Base-by-base conservation (phyloP, 2,888 invertebrate species). In the Corythucha ciliata region DNA sequence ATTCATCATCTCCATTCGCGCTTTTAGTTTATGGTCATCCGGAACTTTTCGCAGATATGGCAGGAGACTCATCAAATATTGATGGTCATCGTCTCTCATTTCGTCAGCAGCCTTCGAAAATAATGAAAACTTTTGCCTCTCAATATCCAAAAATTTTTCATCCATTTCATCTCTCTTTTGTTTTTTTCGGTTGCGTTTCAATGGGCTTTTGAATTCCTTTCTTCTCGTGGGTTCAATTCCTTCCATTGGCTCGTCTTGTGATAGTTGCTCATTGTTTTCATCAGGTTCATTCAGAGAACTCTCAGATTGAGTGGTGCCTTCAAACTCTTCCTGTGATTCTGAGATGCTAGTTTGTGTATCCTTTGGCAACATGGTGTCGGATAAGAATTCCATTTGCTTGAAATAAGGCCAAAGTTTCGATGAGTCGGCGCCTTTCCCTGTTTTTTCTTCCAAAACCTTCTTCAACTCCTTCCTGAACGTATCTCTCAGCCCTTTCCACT, bases 401-500 rank as follows among this genome's bases (percentile, higher is more conserved):
- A 36, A n/a, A 36, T 6, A 36, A 10, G 36, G 2, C 14, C 36
- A 4, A n/a, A 8, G 36, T 10, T 36, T 36, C 3, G 36, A 36
- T 36, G 36, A 36, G n/a, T 36, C 36, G 36, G 36, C 36, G 36
- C 4, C 36, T 10, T 36, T 21, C 10, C 36, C 16, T 5, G 36
- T 20, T 36, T 36, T 36, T 36, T 36, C 6, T 10, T 18, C n/a
- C 36, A 36, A 2, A 36, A 18, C 6, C n/a, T 36, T 36, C 36
- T 36, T 36, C n/a, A 36, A 10, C n/a, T 36, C 16, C 21, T n/a
- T 36, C 36, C 36, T 3, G 10, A 36, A 36, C 36, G 36, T 7
- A 21, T 36, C 36, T n/a, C 36, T 36, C 34, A 36, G 21, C 10
- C 36, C 36, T 14, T 47, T 32, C 34, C 47, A 47, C 12, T 47